Evolutionary conservation across 2,113 vertebrate species (phyloP).

Genomic region (Propithecus coquereli): DNA sequence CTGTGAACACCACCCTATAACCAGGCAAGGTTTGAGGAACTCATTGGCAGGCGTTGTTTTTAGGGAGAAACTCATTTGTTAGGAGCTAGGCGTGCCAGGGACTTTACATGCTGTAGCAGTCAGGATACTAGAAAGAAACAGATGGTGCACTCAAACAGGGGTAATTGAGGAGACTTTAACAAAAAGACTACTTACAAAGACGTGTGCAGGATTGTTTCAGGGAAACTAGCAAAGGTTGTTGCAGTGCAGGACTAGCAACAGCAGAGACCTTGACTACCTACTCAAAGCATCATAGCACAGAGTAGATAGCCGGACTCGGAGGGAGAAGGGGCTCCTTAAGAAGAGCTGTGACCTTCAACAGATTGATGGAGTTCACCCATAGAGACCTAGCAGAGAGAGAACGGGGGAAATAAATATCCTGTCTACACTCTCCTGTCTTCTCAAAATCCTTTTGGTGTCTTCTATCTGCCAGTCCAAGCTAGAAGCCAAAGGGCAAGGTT

Average conservation of each 20-base stretch:
- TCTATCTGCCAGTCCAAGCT: neutral
- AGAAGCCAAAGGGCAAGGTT: neutral
- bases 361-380: neutral
- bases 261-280: neutral
- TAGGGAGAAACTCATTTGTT: neutral
- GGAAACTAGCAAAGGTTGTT: neutral
- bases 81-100: slow-evolving; percentile 7
- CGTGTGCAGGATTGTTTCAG: neutral
- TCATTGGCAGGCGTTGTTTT: neutral
- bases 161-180: slow-evolving; percentile 33
- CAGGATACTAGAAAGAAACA: slow-evolving; percentile 32
- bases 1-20: neutral
- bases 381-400: neutral
- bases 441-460: neutral
- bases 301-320: neutral
- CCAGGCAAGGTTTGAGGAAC: neutral
- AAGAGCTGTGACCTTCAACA: neutral
- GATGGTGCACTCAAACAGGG: neutral
- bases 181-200: slow-evolving; percentile 25
- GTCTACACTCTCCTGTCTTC: neutral
- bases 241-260: neutral
- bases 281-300: neutral
- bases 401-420: neutral
- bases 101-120: neutral
- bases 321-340: neutral